A percentile compares a stretch with the other conserved stretches of the same genome.
Evolutionary conservation across 2,888 invertebrate species (phyloP).

Genomic region (Anthoptus insignis): DNA sequence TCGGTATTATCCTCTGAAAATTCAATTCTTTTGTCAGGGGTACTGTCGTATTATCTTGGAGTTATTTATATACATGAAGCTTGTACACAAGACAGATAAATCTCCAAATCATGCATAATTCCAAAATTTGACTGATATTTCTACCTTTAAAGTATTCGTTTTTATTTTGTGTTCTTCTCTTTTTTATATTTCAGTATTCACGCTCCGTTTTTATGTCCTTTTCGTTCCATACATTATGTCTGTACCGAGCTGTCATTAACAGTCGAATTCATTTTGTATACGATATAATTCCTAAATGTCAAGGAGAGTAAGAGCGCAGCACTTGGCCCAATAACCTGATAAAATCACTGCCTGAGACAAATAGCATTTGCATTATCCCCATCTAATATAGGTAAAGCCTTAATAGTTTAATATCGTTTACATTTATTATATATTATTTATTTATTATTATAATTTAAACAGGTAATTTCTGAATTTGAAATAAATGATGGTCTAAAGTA

Average conservation of each 20-base stretch:
- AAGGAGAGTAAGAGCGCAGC: constrained; percentile 50
- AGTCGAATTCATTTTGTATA: constrained; percentile 10
- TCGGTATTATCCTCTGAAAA: neutral
- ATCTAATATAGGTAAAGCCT: constrained; percentile 56
- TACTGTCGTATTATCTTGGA: neutral
- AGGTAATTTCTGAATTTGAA: neutral
- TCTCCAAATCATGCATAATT: neutral
- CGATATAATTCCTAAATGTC: constrained; percentile 52
- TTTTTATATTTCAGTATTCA: neutral
- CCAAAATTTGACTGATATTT: too few species aligned
- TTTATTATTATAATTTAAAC: neutral
- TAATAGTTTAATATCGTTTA: too few species aligned
- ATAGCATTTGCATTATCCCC: constrained; percentile 51
- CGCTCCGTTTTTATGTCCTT: neutral
- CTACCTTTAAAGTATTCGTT: too few species aligned
- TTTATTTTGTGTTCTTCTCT: too few species aligned
- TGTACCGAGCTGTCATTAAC: constrained; percentile 5
- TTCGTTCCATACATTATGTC: neutral
- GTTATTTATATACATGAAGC: neutral
- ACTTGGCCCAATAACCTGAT: constrained; percentile 65
- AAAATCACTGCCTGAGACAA: constrained; percentile 60
- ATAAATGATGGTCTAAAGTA: too few species aligned
- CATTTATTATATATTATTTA: neutral
- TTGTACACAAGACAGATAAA: neutral
- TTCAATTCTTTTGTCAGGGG: neutral